phyloP scores from a whole-genome alignment of 1,140 invertebrate genomes.

The Drosophila tristis region DNA sequence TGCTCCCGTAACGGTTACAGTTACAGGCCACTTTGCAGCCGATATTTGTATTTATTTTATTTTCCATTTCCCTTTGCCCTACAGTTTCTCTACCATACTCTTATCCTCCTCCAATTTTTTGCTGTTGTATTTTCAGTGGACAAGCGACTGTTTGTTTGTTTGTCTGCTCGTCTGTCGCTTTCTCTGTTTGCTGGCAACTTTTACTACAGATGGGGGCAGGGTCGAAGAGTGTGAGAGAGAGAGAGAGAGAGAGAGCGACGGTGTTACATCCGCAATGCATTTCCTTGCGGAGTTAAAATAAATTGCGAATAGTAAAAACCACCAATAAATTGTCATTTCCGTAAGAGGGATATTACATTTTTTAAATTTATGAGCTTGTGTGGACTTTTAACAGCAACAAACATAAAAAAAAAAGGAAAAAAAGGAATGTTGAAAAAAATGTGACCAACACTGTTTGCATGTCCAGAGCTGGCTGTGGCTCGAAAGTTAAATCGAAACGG shows the following conservation, averaged over 20 bases:
- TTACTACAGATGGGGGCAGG: constrained; percentile 47
- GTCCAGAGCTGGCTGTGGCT: constrained; percentile 33
- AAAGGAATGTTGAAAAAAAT: constrained; percentile 33
- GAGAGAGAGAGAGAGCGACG: constrained; percentile 1
- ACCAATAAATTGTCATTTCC: constrained; percentile 84
- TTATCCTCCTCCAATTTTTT: constrained; percentile 4
- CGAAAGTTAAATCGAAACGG: constrained; percentile 78
- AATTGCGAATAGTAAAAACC: constrained; percentile 84
- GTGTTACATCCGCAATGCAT: constrained; percentile 81
- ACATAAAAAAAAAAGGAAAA: constrained; percentile 3
- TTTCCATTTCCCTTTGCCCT: constrained; percentile 35
- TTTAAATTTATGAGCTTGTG: constrained; percentile 79
- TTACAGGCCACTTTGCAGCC: constrained; percentile 72
- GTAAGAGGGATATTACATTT: constrained; percentile 83
- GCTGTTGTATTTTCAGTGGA: constrained; percentile 72
- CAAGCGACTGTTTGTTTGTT: constrained; percentile 52
- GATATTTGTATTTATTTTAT: constrained; percentile 82
- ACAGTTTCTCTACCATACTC: not conserved
- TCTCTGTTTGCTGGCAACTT: constrained; percentile 75
- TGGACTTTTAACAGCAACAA: constrained; percentile 49
- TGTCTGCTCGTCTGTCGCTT: constrained; percentile 56
- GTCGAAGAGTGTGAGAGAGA: constrained; percentile 2
- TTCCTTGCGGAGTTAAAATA: constrained; percentile 83
- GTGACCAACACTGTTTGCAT: constrained; percentile 56
- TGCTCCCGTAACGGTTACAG: constrained; percentile 30